A percentile compares a stretch with the other conserved stretches of the same genome.
These are phyloP conservation scores for Lithosia quadra DNA, from an alignment of 2,888 invertebrate species.

Conservation along the genomic window DNA sequence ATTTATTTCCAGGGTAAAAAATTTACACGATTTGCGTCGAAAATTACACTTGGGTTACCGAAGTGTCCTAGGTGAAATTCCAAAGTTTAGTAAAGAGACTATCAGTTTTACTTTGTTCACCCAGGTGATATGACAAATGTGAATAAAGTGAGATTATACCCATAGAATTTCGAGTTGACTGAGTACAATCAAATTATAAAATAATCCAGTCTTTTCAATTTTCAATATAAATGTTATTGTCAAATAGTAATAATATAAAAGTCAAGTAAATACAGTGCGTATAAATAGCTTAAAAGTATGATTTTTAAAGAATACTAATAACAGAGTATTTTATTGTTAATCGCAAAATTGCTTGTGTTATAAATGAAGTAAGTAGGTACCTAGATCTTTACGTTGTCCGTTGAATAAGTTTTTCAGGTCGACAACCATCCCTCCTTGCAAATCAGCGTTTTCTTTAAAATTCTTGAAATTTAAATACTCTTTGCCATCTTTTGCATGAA, in stretches of 20 bases:
- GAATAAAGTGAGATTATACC: too few relatives aligned
- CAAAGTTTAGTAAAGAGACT: neutral
- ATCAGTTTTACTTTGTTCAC: too few relatives aligned
- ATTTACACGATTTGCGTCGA: too few relatives aligned
- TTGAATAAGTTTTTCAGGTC: constrained; percentile 40
- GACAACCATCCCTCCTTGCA: constrained; percentile 29
- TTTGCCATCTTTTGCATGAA: constrained; percentile 19
- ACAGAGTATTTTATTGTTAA: too few relatives aligned
- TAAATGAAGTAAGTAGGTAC: too few relatives aligned
- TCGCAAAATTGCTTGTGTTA: too few relatives aligned
- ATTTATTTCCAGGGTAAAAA: neutral
- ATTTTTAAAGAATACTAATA: neutral
- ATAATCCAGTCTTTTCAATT: neutral
- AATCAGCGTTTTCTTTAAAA: constrained; percentile 21
- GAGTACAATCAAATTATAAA: too few relatives aligned
- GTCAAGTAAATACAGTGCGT: too few relatives aligned
- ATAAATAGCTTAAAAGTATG: neutral
- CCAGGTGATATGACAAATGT: too few relatives aligned
- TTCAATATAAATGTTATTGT: neutral
- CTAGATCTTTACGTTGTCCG: constrained; percentile 34
- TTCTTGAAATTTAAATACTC: constrained; percentile 24
- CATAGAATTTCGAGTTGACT: too few relatives aligned
- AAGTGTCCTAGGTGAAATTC: neutral
- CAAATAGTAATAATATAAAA: too few relatives aligned
- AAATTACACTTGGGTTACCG: neutral